Base-by-base conservation (phyloP, 2,797 vertebrate species). In the Leuciscus waleckii region DNA sequence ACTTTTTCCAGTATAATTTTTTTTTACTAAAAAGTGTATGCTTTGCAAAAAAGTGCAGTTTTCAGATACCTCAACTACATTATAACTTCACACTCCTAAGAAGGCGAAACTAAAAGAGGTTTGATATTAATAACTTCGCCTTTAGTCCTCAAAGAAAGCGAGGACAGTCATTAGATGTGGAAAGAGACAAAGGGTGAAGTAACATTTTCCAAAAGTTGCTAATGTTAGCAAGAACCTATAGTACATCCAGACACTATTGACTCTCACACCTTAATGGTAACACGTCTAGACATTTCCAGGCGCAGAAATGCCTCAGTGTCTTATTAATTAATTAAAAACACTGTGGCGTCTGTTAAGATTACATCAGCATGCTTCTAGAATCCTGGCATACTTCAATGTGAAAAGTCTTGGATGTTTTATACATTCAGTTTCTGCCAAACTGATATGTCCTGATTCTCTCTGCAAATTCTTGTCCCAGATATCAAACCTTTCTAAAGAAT, bases 211-310 rank as follows among this genome's bases (percentile, higher is more conserved):
- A 70, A 83, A 85, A 85, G 54, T 86, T 88, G 82, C 79, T 79
- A 89, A 89, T 82, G 79, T 80, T 89, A 85, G 83, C 85, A 88
- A 74, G 84, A 85, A 51, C 6, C 67, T 78, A 49, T 49, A 69
- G 37, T 70, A 80, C 82, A 80, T 67, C 71, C 56, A 87, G 85
- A 88, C 87, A n/a, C 65, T 89, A 88, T 89, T 83, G 89, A 89
- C 83, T 87, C 37, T 56, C 63, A 79, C 41, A 71, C 61, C 79
- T 79, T 85, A 89, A 80, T 85, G 58, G 79, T 79, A 85, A 85
- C 58, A 83, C 58, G 65, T 87, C 58, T 87, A 88, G 80, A 84
- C 86, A 58, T 56, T 81, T 80, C 77, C 79, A 79, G 71, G 82
- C 85, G 4, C 65, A 74, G 87, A 80, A 88, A 88, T 85, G 61